A percentile compares a stretch with the other conserved stretches of the same genome.
Evolutionary conservation across 92 coral and sea anemone genomes (phyloP).

Genomic region (Porites cylindrica): DNA sequence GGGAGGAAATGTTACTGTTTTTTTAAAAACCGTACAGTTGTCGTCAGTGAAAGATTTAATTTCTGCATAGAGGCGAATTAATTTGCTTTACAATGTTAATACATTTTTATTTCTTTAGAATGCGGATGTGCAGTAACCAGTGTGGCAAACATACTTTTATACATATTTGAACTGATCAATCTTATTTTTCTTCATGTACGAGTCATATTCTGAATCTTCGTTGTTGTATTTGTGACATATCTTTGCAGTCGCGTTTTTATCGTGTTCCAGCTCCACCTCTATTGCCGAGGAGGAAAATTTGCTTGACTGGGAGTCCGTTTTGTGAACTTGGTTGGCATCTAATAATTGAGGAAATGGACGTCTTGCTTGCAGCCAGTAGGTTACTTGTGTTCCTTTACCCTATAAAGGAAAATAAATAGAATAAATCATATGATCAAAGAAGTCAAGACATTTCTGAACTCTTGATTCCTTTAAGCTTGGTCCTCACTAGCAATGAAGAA

Average conservation of each 20-base stretch:
- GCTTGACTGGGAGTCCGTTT: neutral
- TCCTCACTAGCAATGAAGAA: too few species aligned
- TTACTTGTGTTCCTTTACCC: constrained; percentile 90
- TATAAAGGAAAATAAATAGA: constrained; percentile 11
- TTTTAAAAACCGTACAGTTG: too few species aligned
- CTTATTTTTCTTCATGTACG: neutral
- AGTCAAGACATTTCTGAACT: too few species aligned
- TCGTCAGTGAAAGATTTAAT: too few species aligned
- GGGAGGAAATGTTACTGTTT: too few species aligned
- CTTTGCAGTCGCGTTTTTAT: neutral
- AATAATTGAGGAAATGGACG: neutral
- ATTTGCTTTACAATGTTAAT: too few species aligned
- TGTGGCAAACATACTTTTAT: too few species aligned
- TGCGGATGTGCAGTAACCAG: too few species aligned
- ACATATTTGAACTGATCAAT: too few species aligned
- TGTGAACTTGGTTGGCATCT: neutral
- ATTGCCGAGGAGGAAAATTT: constrained; percentile 28
- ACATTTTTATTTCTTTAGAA: too few species aligned
- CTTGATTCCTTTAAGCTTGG: too few species aligned
- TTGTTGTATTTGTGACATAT: neutral
- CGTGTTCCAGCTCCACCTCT: constrained; percentile 22
- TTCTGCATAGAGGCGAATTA: too few species aligned
- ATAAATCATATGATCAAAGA: neutral
- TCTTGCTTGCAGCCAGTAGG: constrained; percentile 83
- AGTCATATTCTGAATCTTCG: neutral